These are phyloP conservation scores for Amblyopsis hoosieri DNA, from an alignment of 2,797 vertebrate species.

Conservation along the genomic window DNA sequence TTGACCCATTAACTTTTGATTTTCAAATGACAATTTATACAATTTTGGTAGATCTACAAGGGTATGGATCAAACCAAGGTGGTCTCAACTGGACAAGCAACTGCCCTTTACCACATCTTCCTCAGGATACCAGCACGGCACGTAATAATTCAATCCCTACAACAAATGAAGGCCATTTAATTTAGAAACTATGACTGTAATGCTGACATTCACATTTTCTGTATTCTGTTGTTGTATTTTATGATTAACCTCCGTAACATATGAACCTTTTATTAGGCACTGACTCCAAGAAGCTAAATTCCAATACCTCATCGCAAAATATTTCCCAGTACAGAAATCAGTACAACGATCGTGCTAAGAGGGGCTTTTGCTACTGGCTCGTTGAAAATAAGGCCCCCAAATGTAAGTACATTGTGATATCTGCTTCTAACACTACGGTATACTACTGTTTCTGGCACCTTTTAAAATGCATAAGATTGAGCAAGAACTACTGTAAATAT, in stretches of 20 bases:
- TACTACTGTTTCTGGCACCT: too few relatives aligned
- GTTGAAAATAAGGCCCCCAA: constrained; percentile 53
- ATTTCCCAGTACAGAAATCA: constrained; percentile 60
- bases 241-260: background rate
- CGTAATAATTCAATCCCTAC: constrained; percentile 2
- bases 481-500: too few relatives aligned
- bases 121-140: constrained; percentile 5
- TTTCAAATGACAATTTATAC: constrained; percentile 4
- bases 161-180: constrained; percentile 10
- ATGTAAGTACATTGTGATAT: constrained; percentile 37
- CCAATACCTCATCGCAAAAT: constrained; percentile 28
- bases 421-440: too few relatives aligned
- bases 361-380: constrained; percentile 66
- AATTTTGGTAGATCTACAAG: constrained; percentile 9
- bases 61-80: constrained; percentile 18
- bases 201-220: too few relatives aligned
- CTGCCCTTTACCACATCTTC: constrained; percentile 39
- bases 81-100: background rate
- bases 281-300: constrained; percentile 11
- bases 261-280: constrained; percentile 15
- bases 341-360: constrained; percentile 62
- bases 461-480: background rate
- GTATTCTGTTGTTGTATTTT: background rate
- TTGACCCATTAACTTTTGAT: background rate
- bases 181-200: background rate